Evolutionary conservation across 2,888 invertebrate species (phyloP), one percentile per base, ranked within the genome.

Genomic region (Pristionchus exspectatus): DNA sequence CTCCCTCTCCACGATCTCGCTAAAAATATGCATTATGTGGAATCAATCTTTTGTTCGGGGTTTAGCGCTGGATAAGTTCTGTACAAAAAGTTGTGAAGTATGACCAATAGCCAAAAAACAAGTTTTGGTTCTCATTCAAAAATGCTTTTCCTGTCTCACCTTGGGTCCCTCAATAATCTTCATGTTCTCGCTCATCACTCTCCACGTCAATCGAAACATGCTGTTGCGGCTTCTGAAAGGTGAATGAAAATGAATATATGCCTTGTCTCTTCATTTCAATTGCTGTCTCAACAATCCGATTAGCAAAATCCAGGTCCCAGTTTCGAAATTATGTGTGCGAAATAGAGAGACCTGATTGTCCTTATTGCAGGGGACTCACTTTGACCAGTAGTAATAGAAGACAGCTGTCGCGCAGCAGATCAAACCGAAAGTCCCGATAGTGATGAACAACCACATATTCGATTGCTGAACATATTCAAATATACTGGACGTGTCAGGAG

Each of bases 91-190:
- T 56, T 38, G 38, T 38, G 38, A 38, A 38, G 38, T 38, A 38
- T 38, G 38, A 5, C 38, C 38, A 38, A 38, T 38, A 38, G 38
- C 2, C 38, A 38, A 38, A 38, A 38, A 38, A 38, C 38, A 38
- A 38, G 38, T 38, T 38, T 38, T 38, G 38, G 38, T 38, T 38
- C 38, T 38, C 38, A 2, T 38, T 38, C 38, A 38, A 38, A 38
- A 38, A 38, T 38, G 38, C 38, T 38, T 38, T 87, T 92, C 44
- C 44, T 12, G 0, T 92, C 89, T 88, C 90, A 66, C 91, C 90
- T 91, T 92, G 56, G 92, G 92, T 85, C 93, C 94, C 54, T 94
- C 93, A 72, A 94, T 94, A 21, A 94, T 93, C 90, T 94, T 94
- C 56, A 94, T 56, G 14, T 90, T 88, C 12, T 92, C 92, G 74